Conservation (phyloP, 2,888 invertebrate genomes). For the Dyspetes luteomarginatus region DNA sequence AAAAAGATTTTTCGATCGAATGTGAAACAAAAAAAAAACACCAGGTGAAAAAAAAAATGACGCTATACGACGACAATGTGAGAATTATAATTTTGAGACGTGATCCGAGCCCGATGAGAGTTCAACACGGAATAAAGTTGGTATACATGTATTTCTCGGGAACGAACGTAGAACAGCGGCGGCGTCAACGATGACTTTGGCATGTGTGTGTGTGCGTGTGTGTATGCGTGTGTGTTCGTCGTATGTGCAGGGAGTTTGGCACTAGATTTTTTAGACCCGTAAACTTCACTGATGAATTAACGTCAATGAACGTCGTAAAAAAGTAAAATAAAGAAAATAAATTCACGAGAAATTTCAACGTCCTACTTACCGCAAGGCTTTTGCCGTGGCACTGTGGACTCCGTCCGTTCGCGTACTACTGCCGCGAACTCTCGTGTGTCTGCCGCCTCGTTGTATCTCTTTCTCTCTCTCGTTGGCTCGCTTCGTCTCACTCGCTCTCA, state of each 20-base stretch:
- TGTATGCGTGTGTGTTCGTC: background rate
- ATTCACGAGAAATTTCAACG: conserved; percentile 58
- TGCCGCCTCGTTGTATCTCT: conserved; percentile 62
- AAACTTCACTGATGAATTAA: background rate
- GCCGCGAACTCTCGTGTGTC: conserved; percentile 66
- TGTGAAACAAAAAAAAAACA: conserved; percentile 12
- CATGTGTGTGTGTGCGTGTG: conserved; percentile 26
- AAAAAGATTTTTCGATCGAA: conserved; percentile 4
- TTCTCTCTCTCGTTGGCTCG: conserved; percentile 24
- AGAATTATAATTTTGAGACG: conserved; percentile 78
- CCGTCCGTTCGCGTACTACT: conserved; percentile 66
- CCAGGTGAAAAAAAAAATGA: conserved; percentile 69
- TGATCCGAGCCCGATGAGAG: conserved; percentile 59
- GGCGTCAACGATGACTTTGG: conserved; percentile 55
- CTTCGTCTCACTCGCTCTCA: conserved; percentile 19
- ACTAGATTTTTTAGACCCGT: background rate
- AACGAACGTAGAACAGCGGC: conserved; percentile 45
- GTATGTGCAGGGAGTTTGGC: background rate
- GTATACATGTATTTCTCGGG: conserved; percentile 27
- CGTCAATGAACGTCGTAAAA: background rate
- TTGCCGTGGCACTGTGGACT: conserved; percentile 67
- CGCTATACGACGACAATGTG: conserved; percentile 52
- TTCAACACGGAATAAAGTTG: conserved; percentile 59
- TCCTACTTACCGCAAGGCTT: conserved; percentile 68
- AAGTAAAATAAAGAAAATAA: conserved; percentile 3